A percentile compares a stretch with the other conserved stretches of the same genome.
Conservation (phyloP, 92 coral and sea anemone species). For the Phymanthus crucifer region DNA sequence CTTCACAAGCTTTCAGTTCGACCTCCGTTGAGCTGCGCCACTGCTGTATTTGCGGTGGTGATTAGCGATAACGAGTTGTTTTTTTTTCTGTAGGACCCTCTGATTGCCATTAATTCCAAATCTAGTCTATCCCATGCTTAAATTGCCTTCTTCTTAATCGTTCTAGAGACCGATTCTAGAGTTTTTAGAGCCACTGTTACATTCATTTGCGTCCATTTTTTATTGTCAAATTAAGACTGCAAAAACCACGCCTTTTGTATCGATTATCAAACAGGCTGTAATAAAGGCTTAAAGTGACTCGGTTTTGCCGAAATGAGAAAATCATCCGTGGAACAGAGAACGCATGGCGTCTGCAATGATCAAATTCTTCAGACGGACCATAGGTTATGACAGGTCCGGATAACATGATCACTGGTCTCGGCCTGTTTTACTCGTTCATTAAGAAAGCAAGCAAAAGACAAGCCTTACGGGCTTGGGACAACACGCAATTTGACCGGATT, state of each 20-base stretch:
- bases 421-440: background rate
- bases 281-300: background rate
- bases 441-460: background rate
- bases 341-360: background rate
- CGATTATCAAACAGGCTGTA: background rate
- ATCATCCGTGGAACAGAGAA: background rate
- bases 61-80: too few species aligned
- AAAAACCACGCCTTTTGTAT: background rate
- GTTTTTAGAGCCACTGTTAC: background rate
- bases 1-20: too few species aligned
- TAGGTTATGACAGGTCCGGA: background rate
- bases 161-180: background rate
- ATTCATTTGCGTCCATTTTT: background rate
- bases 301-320: background rate
- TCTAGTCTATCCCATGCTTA: background rate
- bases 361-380: background rate
- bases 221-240: background rate
- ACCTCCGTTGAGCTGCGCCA: too few species aligned
- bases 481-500: background rate
- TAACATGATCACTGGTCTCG: background rate
- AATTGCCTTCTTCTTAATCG: background rate
- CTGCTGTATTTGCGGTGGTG: too few species aligned
- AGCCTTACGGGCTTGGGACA: background rate
- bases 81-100: too few species aligned
- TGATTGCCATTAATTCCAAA: background rate